Percentiles rank a stretch among this genome's conserved stretches.
Evolutionary conservation across 2,113 vertebrate genomes (phyloP).

Genomic region (Morone chrysops): DNA sequence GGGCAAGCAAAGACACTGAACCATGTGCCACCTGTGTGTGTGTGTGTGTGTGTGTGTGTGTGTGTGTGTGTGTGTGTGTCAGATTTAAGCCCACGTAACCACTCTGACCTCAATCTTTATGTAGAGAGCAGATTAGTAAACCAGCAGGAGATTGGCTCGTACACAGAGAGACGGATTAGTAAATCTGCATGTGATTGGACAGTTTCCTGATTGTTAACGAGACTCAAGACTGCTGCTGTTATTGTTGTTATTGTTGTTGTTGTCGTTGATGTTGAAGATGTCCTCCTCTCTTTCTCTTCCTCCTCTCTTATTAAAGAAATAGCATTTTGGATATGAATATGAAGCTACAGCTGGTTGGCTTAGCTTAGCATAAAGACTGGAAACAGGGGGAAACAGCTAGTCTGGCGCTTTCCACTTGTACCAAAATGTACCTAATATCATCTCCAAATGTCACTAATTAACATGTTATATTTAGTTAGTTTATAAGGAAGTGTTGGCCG

Average conservation of each 20-base stretch:
- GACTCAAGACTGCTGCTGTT: conserved; percentile 36
- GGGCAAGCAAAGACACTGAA: conserved; percentile 5
- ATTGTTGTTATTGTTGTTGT: conserved; percentile 5
- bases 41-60: conserved; percentile 12
- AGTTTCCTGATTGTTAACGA: conserved; percentile 27
- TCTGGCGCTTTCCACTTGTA: no score
- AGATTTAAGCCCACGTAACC: conserved; percentile 68
- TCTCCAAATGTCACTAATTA: no score
- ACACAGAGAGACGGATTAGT: conserved; percentile 61
- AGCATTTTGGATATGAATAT: not conserved
- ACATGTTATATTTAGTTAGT: no score
- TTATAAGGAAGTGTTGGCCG: no score
- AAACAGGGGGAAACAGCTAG: not conserved
- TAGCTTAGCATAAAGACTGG: not conserved
- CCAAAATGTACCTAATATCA: no score
- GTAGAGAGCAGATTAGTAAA: conserved; percentile 68
- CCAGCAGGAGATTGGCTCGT: conserved; percentile 58
- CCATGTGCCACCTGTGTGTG: conserved; percentile 46
- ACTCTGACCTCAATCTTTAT: conserved; percentile 77
- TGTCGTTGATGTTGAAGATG: not conserved
- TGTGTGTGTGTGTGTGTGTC: conserved; percentile 31
- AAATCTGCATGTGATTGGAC: conserved; percentile 67
- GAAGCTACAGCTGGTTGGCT: not conserved
- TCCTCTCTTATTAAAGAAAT: not conserved
- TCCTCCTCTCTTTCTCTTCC: not conserved